Evolutionary conservation across 2,888 invertebrate genomes (phyloP).

Genomic region (Drosophila imparisetae): DNA sequence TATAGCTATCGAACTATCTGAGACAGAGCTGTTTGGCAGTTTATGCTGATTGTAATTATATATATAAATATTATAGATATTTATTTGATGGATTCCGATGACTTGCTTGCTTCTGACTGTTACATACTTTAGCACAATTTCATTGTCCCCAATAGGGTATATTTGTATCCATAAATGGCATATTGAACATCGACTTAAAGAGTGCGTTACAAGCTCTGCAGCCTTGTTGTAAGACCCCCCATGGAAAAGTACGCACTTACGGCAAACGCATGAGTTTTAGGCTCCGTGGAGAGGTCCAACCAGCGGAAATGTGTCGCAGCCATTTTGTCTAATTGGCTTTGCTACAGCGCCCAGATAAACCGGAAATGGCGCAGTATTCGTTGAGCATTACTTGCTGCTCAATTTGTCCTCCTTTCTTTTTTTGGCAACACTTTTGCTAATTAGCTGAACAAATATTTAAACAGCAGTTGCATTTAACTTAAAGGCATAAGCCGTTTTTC

Average conservation of each 20-base stretch:
- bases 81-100: background rate
- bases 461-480: slow-evolving; percentile 55
- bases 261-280: slow-evolving; percentile 39
- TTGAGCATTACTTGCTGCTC: slow-evolving; percentile 36
- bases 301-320: slow-evolving; percentile 79
- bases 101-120: background rate
- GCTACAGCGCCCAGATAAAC: slow-evolving; percentile 67
- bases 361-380: slow-evolving; percentile 73
- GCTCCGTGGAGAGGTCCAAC: slow-evolving; percentile 44
- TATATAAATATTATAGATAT: background rate
- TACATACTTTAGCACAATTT: background rate
- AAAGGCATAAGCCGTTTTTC: slow-evolving; percentile 49
- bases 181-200: background rate
- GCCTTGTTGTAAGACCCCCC: slow-evolving; percentile 16
- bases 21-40: too few species aligned
- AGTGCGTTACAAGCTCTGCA: slow-evolving; percentile 20
- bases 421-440: slow-evolving; percentile 74
- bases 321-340: slow-evolving; percentile 79
- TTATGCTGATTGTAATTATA: background rate
- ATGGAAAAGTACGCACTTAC: slow-evolving; percentile 21
- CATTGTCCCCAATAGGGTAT: background rate
- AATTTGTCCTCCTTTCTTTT: slow-evolving; percentile 20
- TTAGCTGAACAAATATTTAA: slow-evolving; percentile 71
- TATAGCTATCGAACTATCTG: too few species aligned
- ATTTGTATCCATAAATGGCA: background rate